Percentiles rank a stretch among this genome's conserved stretches.
Evolutionary conservation across 2,888 invertebrate species (phyloP).

Genomic region (Eilema depressum): DNA sequence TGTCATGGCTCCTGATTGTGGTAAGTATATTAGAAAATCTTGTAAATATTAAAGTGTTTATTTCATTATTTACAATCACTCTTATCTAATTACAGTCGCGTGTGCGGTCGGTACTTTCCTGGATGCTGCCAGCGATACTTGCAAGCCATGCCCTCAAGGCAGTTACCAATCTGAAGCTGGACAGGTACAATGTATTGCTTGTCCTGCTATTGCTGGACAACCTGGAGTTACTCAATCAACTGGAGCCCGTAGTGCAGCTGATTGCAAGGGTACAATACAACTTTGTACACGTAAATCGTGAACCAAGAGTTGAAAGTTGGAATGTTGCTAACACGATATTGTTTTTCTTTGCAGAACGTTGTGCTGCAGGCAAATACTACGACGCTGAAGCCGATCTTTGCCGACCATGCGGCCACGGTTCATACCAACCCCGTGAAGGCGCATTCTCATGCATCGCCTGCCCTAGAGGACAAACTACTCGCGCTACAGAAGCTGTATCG

Average conservation of each 20-base stretch:
- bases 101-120: constrained; percentile 97
- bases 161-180: constrained; percentile 98
- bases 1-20: constrained; percentile 97
- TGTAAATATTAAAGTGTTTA: not conserved
- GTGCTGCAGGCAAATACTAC: constrained; percentile 97
- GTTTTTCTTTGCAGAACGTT: constrained; percentile 88
- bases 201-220: constrained; percentile 96
- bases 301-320: not conserved
- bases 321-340: not conserved
- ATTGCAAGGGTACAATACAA: constrained; percentile 92
- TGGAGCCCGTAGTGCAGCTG: constrained; percentile 95
- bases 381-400: constrained; percentile 96
- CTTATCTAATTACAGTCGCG: constrained; percentile 87
- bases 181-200: constrained; percentile 94
- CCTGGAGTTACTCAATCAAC: constrained; percentile 95
- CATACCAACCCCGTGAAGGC: constrained; percentile 96
- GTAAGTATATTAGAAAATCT: constrained; percentile 78
- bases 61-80: constrained; percentile 2
- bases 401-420: constrained; percentile 97
- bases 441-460: constrained; percentile 96
- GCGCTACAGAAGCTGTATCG: constrained; percentile 95
- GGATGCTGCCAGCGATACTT: constrained; percentile 91
- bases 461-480: constrained; percentile 96
- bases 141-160: constrained; percentile 94
- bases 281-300: not conserved